Evolutionary conservation across 2,113 vertebrate species (phyloP), one percentile per base, ranked within the genome.

Genomic region (Brachyhypopomus gauderio): DNA sequence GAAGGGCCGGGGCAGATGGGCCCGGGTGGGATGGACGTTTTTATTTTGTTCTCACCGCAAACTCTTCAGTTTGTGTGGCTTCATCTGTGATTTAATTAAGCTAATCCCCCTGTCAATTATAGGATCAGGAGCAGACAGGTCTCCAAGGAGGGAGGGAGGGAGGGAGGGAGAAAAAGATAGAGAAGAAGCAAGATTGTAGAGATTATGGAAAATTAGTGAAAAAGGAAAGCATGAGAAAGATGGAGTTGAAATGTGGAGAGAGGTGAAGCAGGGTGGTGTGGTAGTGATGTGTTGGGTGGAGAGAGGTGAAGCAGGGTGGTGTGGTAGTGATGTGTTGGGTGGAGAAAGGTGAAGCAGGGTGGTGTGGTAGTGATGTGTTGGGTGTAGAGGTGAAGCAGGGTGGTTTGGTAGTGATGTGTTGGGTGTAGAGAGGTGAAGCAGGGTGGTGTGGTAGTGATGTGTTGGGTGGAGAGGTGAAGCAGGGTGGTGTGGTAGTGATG

Each of bases 61-160:
- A 16, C 36, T 48, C 83, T 79, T 72, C 87, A 85, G 87, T 87
- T 89, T 84, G 80, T 34, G 81, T 81, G 62, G 66, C 81, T 82
- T 89, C 84, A 88, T 87, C 87, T 79, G 85, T 84, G 77, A 88
- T 87, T 87, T 88, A 88, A 87, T 86, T 80, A 82, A 86, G 78
- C 80, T 83, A 77, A 90, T 87, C 86, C 66, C 17, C 30, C 72
- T 36, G 72, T 77, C 38, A 72, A 77, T 89, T 87, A 87, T 72
- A 62, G 86, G 78, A 17, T 36, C 38, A n/a, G 66, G 79, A 58
- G 79, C 19, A 74, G 70, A 20, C 20, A 38, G 70, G 58, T 27
- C 23, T 30, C n/a, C 27, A 36, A 60, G 63, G 34, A 55, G 72
- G 27, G 55, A 34, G 66, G 36, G 38, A 22, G 52, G 17, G 20